Evolutionary conservation across 2,113 vertebrate genomes (phyloP).

Genomic region (Talpa occidentalis): DNA sequence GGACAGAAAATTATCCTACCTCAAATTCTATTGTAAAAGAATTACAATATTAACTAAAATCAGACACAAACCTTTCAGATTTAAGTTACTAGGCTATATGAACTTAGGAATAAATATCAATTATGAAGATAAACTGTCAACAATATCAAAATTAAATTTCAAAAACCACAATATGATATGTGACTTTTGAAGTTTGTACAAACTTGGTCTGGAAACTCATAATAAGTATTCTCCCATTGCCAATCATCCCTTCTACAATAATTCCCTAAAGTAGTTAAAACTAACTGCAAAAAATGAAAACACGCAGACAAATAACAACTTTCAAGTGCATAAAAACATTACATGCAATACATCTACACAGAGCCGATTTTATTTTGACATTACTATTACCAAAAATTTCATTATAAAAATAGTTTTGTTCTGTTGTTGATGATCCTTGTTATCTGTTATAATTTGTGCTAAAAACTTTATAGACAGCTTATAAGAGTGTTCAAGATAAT

Average conservation of each 20-base stretch:
- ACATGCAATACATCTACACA: neutral
- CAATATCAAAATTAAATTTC: neutral
- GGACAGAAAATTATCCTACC: neutral
- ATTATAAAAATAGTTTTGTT: neutral
- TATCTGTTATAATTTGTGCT: neutral
- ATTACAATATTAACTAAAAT: neutral
- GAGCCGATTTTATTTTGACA: conserved; percentile 21
- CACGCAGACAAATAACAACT: too few relatives aligned
- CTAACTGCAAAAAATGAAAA: too few relatives aligned
- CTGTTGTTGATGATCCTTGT: neutral
- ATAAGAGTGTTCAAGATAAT: neutral
- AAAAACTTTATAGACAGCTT: neutral
- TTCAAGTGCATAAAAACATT: too few relatives aligned
- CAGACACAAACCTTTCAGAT: neutral
- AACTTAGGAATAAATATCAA: neutral
- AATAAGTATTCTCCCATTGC: neutral
- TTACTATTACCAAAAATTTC: neutral
- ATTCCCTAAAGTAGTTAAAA: neutral
- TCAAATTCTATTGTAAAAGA: conserved; percentile 3
- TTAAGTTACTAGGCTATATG: neutral
- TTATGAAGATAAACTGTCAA: neutral
- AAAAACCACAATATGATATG: neutral
- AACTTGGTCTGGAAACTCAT: neutral
- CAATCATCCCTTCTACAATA: neutral
- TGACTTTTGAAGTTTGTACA: conserved; percentile 1